These are phyloP conservation scores for Cordilura impudica DNA, from an alignment of 2,888 invertebrate genomes.

Conservation along the genomic window DNA sequence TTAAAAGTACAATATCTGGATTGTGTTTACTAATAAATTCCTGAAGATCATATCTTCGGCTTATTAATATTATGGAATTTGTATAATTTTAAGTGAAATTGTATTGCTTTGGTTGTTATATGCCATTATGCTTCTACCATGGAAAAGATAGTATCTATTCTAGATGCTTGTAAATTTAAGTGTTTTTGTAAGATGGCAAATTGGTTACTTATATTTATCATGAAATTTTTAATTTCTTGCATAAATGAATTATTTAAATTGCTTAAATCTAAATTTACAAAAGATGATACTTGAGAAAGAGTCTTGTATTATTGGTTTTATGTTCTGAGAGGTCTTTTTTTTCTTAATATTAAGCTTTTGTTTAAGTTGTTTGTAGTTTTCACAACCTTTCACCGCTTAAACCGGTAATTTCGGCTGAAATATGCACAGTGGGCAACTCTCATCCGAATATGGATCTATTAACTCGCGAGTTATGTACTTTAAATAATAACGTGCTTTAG, in stretches of 20 bases:
- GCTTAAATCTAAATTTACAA: not conserved
- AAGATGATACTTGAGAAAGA: not conserved
- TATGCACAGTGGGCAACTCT: no score
- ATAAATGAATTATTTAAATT: not conserved
- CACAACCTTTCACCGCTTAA: no score
- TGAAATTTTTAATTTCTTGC: not conserved
- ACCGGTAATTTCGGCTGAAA: no score
- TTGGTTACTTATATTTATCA: slow-evolving; percentile 4
- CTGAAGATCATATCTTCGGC: slow-evolving; percentile 6
- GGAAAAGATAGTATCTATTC: slow-evolving; percentile 19
- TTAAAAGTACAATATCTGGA: slow-evolving; percentile 10
- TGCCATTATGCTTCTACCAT: slow-evolving; percentile 1
- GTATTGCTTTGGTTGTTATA: not conserved
- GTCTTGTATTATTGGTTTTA: not conserved
- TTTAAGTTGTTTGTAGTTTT: no score
- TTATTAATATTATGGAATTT: no score
- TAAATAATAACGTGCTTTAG: no score
- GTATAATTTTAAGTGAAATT: slow-evolving; percentile 6
- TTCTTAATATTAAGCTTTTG: no score
- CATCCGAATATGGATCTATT: no score
- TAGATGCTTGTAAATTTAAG: slow-evolving; percentile 1
- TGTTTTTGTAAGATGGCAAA: slow-evolving; percentile 18
- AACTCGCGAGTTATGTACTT: no score
- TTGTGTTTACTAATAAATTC: slow-evolving; percentile 8
- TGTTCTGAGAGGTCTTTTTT: no score